Conservation (phyloP, 2,113 vertebrate species). For the Pandion haliaetus region DNA sequence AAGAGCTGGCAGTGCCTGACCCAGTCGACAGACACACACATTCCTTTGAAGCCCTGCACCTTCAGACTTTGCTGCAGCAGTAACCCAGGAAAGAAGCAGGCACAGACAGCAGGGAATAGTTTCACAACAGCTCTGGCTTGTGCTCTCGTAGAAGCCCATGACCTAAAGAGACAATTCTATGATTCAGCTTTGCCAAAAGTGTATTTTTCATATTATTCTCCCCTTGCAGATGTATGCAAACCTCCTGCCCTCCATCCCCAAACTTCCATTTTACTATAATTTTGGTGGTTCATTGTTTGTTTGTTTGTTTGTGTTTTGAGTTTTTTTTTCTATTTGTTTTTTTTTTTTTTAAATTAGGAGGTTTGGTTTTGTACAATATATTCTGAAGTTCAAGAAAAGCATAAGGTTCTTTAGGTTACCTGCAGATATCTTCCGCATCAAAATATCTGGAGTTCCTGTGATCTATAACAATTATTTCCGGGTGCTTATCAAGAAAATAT, state of each 20-base stretch:
- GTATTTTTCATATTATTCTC: not conserved
- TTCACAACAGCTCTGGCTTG: not conserved
- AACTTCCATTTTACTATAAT: not conserved
- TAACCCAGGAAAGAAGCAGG: not conserved
- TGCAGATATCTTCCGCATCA: conserved; percentile 87
- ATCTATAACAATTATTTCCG: conserved; percentile 93
- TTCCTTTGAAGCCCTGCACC: not conserved
- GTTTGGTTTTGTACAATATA: not conserved
- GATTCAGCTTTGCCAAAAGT: not conserved
- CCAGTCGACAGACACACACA: not conserved
- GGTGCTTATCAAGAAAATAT: conserved; percentile 93
- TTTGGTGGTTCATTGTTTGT: not conserved
- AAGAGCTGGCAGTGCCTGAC: not conserved
- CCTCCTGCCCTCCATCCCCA: not conserved
- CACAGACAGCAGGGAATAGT: not conserved
- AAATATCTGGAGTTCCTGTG: conserved; percentile 85
- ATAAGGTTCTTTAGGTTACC: conserved; percentile 69
- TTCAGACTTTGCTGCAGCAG: not conserved
- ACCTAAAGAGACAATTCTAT: not conserved
- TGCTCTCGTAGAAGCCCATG: not conserved
- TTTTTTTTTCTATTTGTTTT: accelerated
- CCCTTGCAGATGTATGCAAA: not conserved
- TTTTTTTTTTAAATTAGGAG: not conserved
- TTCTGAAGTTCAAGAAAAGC: not conserved
- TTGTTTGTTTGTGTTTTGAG: too few species aligned